Evolutionary conservation across 2,797 vertebrate genomes (phyloP), one percentile per base, ranked within the genome.

Genomic region (Anabas testudineus): DNA sequence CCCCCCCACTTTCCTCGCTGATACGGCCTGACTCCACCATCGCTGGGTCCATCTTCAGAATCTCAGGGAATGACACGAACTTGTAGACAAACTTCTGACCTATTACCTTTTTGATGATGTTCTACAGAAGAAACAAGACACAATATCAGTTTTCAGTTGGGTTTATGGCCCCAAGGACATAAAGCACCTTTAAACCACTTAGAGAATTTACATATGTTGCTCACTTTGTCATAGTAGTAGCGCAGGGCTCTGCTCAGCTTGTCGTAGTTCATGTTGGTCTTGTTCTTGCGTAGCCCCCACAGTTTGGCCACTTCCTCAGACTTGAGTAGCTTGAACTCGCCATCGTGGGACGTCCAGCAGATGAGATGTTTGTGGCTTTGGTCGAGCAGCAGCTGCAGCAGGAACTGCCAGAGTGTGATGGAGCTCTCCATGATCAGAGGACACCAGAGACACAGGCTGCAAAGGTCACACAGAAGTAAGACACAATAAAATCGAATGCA

Each of bases 251-350:
- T 88, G 95, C 97, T 99, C 88, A 99, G 94, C 89, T 99, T 99
- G 90, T 99, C 97, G 1, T 99, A 99, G 90, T 99, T 99, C 97
- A 99, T 99, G 91, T 99, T 99, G 64, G 96, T 98, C 91, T 99
- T 99, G 94, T 99, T 99, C 91, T 99, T 99, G 72, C 97, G 94
- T 59, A 99, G 95, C 45, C 97, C 97, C 97, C 97, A 99, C 76
- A 99, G 94, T 86, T 98, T 98, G 88, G 97, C 97, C 92, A 99
- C 97, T 74, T 99, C 97, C 85, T 99, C 97, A 2, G 97, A 97
- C 88, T 98, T 97, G 60, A 99, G 96, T 68, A 98, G 95, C 88
- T 99, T 99, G 94, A 99, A 99, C 90, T 99, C 97, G 16, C 97
- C 97, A 70, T 99, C 97, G 0, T 95, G 96, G 55, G 97, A 98